A percentile compares a stretch with the other conserved stretches of the same genome.
Conservation (phyloP, 2,888 invertebrate genomes). For the Agriopis marginaria region DNA sequence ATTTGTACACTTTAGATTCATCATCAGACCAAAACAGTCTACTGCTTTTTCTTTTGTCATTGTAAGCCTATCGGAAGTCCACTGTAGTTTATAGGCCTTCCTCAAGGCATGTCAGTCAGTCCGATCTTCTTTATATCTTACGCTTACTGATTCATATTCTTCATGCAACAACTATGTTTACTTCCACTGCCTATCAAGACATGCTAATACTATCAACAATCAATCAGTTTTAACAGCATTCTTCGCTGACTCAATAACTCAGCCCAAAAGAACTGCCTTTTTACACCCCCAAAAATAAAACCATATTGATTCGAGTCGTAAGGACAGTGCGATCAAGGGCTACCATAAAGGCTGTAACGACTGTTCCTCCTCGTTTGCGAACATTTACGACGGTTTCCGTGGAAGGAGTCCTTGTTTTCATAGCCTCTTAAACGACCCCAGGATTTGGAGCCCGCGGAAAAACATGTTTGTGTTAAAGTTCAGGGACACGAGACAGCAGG, state of each 20-base stretch:
- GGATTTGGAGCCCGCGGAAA: conserved; percentile 18
- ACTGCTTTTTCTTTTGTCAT: too few species aligned
- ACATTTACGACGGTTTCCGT: conserved; percentile 32
- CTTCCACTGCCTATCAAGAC: neutral
- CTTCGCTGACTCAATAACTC: conserved; percentile 12
- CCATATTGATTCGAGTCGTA: conserved; percentile 15
- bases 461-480: conserved; percentile 38
- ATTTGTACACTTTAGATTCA: too few species aligned
- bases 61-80: too few species aligned
- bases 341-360: conserved; percentile 31
- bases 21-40: too few species aligned
- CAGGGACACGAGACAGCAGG: conserved; percentile 13
- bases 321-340: conserved; percentile 21
- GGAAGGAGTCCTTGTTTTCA: conserved; percentile 35
- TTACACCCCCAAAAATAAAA: conserved; percentile 18
- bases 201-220: neutral
- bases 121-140: neutral
- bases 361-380: conserved; percentile 22
- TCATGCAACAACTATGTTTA: neutral
- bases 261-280: conserved; percentile 6
- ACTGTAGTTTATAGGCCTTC: too few species aligned
- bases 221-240: conserved; percentile 1
- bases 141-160: neutral
- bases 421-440: conserved; percentile 22
- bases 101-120: neutral